These are phyloP conservation scores for Lasioglossum malachurum DNA, from an alignment of 2,888 invertebrate species.

Conservation along the genomic window DNA sequence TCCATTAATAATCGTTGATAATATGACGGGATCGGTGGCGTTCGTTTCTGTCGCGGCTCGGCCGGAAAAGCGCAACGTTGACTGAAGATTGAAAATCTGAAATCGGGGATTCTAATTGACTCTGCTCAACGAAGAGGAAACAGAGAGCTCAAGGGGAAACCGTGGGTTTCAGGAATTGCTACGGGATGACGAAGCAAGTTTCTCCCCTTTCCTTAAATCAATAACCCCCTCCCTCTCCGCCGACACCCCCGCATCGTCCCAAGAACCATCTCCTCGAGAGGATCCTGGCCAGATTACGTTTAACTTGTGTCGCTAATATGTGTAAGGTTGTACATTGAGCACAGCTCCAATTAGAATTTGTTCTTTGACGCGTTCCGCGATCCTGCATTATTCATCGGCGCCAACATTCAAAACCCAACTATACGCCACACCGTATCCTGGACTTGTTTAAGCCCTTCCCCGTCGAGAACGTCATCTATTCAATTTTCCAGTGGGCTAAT, in stretches of 20 bases:
- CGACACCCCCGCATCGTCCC: neutral
- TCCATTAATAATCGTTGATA: slow-evolving; percentile 63
- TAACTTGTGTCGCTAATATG: slow-evolving; percentile 50
- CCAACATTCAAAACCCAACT: slow-evolving; percentile 42
- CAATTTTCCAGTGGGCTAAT: neutral
- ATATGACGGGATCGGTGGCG: slow-evolving; percentile 22
- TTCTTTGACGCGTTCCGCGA: slow-evolving; percentile 38
- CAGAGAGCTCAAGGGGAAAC: slow-evolving; percentile 57
- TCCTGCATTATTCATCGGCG: slow-evolving; percentile 43
- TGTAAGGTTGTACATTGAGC: slow-evolving; percentile 42
- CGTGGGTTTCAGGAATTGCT: slow-evolving; percentile 77
- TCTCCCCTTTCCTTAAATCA: slow-evolving; percentile 75
- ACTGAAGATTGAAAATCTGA: slow-evolving; percentile 72
- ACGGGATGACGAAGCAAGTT: slow-evolving; percentile 78
- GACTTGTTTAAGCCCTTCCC: neutral
- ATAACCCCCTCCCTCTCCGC: slow-evolving; percentile 56
- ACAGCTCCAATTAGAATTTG: slow-evolving; percentile 52
- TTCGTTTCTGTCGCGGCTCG: slow-evolving; percentile 22
- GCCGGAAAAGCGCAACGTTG: slow-evolving; percentile 62
- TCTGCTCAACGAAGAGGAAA: slow-evolving; percentile 70
- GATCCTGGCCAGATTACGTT: slow-evolving; percentile 56
- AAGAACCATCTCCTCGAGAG: slow-evolving; percentile 41
- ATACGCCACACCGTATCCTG: neutral
- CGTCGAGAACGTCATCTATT: neutral
- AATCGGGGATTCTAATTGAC: slow-evolving; percentile 70